Evolutionary conservation across 2,797 vertebrate species (phyloP).

Genomic region (Pseudocheirus occidentalis): DNA sequence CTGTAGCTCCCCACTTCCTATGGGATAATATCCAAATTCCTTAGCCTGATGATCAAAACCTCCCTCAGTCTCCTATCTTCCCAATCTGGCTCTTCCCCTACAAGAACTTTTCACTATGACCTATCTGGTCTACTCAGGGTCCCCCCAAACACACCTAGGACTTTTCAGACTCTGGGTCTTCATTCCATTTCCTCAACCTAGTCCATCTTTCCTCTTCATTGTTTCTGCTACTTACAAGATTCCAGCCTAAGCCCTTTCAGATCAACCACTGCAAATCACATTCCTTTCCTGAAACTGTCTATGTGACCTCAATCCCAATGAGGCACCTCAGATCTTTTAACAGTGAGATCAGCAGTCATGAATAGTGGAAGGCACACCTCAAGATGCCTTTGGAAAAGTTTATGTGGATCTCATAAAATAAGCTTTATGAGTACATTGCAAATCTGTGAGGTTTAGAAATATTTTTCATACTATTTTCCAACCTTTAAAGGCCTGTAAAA

Average conservation of each 20-base stretch:
- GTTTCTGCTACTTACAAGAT: neutral
- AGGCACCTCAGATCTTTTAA: neutral
- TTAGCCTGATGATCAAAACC: too few species aligned
- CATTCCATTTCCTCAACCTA: too few species aligned
- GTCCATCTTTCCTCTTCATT: too few species aligned
- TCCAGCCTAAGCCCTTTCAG: neutral
- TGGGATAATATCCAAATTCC: too few species aligned
- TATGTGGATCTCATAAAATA: constrained; percentile 15
- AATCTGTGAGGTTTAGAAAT: constrained; percentile 14
- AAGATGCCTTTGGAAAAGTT: neutral
- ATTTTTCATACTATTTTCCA: constrained; percentile 16
- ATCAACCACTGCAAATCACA: neutral
- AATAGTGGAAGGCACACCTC: neutral
- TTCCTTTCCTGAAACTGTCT: neutral
- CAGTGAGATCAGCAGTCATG: neutral
- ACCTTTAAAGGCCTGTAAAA: constrained; percentile 5
- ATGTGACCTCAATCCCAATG: neutral
- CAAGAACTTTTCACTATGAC: too few species aligned
- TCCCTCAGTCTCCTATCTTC: too few species aligned
- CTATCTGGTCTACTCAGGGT: too few species aligned
- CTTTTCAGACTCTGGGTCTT: too few species aligned
- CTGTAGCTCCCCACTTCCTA: too few species aligned
- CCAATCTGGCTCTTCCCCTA: too few species aligned
- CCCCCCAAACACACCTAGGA: too few species aligned
- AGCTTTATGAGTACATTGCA: neutral